A percentile compares a stretch with the other conserved stretches of the same genome.
phyloP scores from a whole-genome alignment of 1,140 invertebrate species.

The Formica exsecta region DNA sequence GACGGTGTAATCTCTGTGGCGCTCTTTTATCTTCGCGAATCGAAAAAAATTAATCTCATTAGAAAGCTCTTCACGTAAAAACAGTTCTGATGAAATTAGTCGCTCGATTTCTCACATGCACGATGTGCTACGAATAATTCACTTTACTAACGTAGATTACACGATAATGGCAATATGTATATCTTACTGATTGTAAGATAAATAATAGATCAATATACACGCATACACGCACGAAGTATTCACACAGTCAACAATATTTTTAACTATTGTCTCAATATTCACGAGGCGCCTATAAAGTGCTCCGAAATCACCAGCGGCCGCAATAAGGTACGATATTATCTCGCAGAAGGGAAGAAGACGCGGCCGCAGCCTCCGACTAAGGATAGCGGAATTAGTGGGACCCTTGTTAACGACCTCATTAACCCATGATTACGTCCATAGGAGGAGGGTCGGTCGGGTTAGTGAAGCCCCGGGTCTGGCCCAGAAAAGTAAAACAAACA shows the following conservation, averaged over 20 bases:
- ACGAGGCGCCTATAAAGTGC: slow-evolving; percentile 29
- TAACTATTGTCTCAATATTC: slow-evolving; percentile 25
- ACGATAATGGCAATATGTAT: neutral
- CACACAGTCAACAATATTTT: neutral
- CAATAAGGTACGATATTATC: slow-evolving; percentile 70
- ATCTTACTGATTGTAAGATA: slow-evolving; percentile 5
- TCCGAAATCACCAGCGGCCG: slow-evolving; percentile 41
- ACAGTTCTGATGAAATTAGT: neutral
- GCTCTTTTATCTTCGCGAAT: slow-evolving; percentile 30
- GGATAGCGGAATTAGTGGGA: slow-evolving; percentile 74
- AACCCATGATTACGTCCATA: slow-evolving; percentile 75
- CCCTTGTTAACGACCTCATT: slow-evolving; percentile 83
- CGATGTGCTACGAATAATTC: neutral
- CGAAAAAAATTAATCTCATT: slow-evolving; percentile 49
- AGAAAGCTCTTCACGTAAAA: slow-evolving; percentile 13
- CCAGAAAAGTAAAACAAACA: slow-evolving; percentile 84
- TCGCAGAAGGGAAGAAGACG: slow-evolving; percentile 31
- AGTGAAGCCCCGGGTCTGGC: slow-evolving; percentile 58
- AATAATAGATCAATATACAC: neutral
- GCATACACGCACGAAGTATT: neutral
- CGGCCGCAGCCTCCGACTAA: slow-evolving; percentile 50
- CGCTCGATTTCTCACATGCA: neutral
- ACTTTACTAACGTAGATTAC: neutral
- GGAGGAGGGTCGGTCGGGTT: slow-evolving; percentile 64
- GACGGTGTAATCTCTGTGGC: slow-evolving; percentile 34